These are phyloP conservation scores for Creontiades dilutus DNA, from an alignment of 2,888 invertebrate genomes.

Conservation along the genomic window DNA sequence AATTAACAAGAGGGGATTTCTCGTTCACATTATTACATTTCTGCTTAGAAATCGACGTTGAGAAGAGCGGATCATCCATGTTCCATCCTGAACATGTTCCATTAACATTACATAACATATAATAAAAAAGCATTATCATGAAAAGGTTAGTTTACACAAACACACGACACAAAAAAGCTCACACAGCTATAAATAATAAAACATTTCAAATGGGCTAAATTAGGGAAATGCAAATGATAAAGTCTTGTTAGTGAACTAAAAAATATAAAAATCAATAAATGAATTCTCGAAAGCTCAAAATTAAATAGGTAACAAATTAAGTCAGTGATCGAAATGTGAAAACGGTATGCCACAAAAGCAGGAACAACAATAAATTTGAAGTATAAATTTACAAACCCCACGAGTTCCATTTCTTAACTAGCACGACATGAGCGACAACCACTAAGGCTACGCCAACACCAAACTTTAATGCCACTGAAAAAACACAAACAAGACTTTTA, in stretches of 20 bases:
- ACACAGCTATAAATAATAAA: slow-evolving; percentile 27
- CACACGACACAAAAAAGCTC: not conserved
- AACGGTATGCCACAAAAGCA: slow-evolving; percentile 53
- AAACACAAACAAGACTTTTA: slow-evolving; percentile 70
- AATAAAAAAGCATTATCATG: not conserved
- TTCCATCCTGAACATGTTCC: no score
- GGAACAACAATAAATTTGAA: slow-evolving; percentile 22
- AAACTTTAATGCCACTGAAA: slow-evolving; percentile 90
- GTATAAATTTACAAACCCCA: slow-evolving; percentile 83
- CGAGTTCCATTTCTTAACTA: slow-evolving; percentile 86
- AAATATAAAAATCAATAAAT: not conserved
- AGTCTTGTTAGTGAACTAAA: slow-evolving; percentile 65
- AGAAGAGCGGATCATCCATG: no score
- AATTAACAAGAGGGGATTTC: no score
- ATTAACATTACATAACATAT: no score
- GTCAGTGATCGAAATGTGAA: slow-evolving; percentile 8
- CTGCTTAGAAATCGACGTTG: no score
- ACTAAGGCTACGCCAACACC: slow-evolving; percentile 91
- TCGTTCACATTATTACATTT: no score
- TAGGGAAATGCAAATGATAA: slow-evolving; percentile 68
- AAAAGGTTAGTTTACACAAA: slow-evolving; percentile 33
- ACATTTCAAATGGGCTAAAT: slow-evolving; percentile 56
- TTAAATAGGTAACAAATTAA: slow-evolving; percentile 31
- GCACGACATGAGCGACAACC: slow-evolving; percentile 91
- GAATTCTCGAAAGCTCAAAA: not conserved